These are phyloP conservation scores for Nanorana parkeri DNA, from an alignment of 2,113 vertebrate genomes.

Conservation along the genomic window DNA sequence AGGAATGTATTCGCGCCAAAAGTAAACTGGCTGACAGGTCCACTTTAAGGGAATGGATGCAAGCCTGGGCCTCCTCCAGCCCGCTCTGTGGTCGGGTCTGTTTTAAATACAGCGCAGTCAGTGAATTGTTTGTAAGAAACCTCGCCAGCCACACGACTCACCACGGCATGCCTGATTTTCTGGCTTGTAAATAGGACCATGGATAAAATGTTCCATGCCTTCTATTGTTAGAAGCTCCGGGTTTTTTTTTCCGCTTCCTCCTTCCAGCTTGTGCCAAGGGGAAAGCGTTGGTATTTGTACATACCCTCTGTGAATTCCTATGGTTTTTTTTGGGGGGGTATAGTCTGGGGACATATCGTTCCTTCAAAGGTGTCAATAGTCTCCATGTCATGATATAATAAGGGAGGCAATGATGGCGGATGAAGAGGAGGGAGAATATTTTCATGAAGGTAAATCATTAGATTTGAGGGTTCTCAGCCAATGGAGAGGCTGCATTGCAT, in stretches of 20 bases:
- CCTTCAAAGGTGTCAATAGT: not conserved
- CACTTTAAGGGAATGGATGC: constrained; percentile 31
- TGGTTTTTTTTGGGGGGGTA: constrained; percentile 25
- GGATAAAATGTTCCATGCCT: constrained; percentile 55
- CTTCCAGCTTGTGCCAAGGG: not conserved
- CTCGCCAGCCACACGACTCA: constrained; percentile 56
- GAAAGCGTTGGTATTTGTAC: constrained; percentile 30
- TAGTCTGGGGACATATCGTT: not conserved
- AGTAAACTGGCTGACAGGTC: not conserved
- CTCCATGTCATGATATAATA: not conserved
- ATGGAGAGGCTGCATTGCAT: too few relatives aligned
- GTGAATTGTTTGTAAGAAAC: constrained; percentile 55
- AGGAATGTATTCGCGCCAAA: too few relatives aligned
- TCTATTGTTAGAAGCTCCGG: constrained; percentile 48
- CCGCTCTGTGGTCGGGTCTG: constrained; percentile 47
- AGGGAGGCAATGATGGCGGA: too few relatives aligned
- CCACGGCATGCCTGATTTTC: constrained; percentile 52
- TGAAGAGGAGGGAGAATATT: too few relatives aligned
- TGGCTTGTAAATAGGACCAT: constrained; percentile 56
- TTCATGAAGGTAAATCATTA: too few relatives aligned
- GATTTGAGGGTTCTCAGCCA: too few relatives aligned
- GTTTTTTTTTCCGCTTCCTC: constrained; percentile 42
- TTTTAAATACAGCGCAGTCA: constrained; percentile 51
- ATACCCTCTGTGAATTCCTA: constrained; percentile 30
- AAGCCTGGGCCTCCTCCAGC: not conserved